phyloP scores from a whole-genome alignment of 2,797 vertebrate genomes.

The Gadopsis marmoratus region DNA sequence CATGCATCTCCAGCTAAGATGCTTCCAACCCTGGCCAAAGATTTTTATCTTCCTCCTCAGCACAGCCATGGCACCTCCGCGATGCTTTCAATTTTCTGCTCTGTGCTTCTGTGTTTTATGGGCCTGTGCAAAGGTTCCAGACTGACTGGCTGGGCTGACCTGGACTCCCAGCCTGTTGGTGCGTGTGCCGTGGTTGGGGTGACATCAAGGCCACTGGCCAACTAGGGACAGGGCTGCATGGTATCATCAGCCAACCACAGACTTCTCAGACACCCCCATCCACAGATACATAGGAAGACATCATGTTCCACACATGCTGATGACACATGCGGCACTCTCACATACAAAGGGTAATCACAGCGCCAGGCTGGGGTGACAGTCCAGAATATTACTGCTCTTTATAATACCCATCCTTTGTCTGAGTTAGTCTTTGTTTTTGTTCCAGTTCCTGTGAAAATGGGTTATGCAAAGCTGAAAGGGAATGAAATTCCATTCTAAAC shows the following conservation, averaged over 20 bases:
- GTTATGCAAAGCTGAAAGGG: slow-evolving; percentile 59
- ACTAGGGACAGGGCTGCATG: slow-evolving; percentile 59
- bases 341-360: slow-evolving; percentile 57
- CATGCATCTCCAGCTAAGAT: slow-evolving; percentile 76
- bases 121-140: slow-evolving; percentile 81
- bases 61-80: slow-evolving; percentile 84
- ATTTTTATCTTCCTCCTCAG: slow-evolving; percentile 85
- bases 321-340: slow-evolving; percentile 48
- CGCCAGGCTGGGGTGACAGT: slow-evolving; percentile 43
- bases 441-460: slow-evolving; percentile 64
- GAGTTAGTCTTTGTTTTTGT: slow-evolving; percentile 65
- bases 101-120: slow-evolving; percentile 86
- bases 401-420: slow-evolving; percentile 56
- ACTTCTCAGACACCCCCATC: slow-evolving; percentile 36
- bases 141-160: slow-evolving; percentile 80
- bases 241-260: slow-evolving; percentile 68
- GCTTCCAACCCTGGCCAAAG: slow-evolving; percentile 75
- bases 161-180: slow-evolving; percentile 66
- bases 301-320: slow-evolving; percentile 61
- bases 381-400: slow-evolving; percentile 56
- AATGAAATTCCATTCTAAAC: slow-evolving; percentile 58
- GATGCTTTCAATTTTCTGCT: slow-evolving; percentile 92
- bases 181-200: slow-evolving; percentile 67
- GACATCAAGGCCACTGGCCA: slow-evolving; percentile 81
- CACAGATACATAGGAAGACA: slow-evolving; percentile 59